Evolutionary conservation across 2,888 invertebrate species (phyloP).

Genomic region (Temnothorax rugatulus): DNA sequence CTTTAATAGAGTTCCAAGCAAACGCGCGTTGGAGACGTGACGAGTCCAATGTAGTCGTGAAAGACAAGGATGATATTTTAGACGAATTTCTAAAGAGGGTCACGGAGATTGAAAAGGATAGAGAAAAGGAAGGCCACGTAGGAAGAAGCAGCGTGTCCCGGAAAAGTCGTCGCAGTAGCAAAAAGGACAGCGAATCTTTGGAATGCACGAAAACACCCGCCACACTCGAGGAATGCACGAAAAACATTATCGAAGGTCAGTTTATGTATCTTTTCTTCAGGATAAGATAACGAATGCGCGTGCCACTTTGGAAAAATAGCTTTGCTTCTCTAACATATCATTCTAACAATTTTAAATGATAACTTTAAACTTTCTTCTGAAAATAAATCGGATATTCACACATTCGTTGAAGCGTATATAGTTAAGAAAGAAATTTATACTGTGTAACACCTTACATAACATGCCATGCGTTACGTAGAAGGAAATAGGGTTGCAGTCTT

Average conservation of each 20-base stretch:
- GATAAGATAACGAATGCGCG: neutral
- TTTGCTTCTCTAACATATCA: neutral
- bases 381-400: neutral
- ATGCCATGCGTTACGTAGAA: conserved; percentile 20
- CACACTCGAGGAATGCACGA: conserved; percentile 79
- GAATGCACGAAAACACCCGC: conserved; percentile 75
- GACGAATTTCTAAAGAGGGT: conserved; percentile 79
- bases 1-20: conserved; percentile 81
- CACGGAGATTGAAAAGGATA: conserved; percentile 67
- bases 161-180: conserved; percentile 61
- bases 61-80: conserved; percentile 76
- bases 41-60: conserved; percentile 59
- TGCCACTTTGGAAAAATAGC: neutral
- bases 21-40: conserved; percentile 74
- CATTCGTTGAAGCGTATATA: neutral
- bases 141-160: conserved; percentile 63
- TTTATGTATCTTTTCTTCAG: neutral
- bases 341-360: neutral
- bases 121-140: conserved; percentile 60
- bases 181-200: conserved; percentile 66
- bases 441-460: conserved; percentile 16
- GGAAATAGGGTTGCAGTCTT: conserved; percentile 69
- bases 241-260: conserved; percentile 78
- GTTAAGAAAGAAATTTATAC: too few species aligned
- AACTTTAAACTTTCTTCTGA: neutral